A percentile compares a stretch with the other conserved stretches of the same genome.
These are phyloP conservation scores for Nyctibius bracteatus DNA, from an alignment of 2,113 vertebrate species.

Conservation along the genomic window DNA sequence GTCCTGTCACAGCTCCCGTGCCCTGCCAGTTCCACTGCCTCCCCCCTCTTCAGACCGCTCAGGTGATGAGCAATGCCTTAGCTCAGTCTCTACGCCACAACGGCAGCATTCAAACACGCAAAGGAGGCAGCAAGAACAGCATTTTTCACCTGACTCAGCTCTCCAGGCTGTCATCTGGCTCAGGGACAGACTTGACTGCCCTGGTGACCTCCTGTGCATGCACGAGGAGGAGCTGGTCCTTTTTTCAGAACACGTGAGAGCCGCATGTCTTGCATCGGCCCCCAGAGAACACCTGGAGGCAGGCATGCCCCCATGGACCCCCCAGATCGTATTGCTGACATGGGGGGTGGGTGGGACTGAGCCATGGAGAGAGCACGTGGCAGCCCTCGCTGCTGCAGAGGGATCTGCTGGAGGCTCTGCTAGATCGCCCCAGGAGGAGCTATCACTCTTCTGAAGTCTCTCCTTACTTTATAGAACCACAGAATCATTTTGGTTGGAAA, in stretches of 20 bases:
- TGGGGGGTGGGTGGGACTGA: too few relatives aligned
- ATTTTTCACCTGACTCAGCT: background rate
- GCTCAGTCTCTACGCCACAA: fast-evolving
- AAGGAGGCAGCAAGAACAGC: background rate
- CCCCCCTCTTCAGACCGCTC: background rate
- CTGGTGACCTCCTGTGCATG: background rate
- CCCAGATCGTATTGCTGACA: background rate
- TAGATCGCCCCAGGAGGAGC: background rate
- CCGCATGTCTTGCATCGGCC: fast-evolving
- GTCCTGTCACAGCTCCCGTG: background rate
- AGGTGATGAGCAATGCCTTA: background rate
- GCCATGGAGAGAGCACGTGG: background rate
- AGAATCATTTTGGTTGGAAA: too few relatives aligned
- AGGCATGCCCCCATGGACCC: too few relatives aligned
- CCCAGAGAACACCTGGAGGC: background rate
- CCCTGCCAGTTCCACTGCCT: background rate
- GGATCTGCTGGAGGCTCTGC: background rate
- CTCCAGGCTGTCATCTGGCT: background rate
- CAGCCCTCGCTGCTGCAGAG: background rate
- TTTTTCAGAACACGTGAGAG: background rate
- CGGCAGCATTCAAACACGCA: background rate
- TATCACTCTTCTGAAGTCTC: background rate
- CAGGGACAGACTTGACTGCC: background rate
- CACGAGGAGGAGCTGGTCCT: background rate
- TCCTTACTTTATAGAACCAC: too few relatives aligned